Conservation (phyloP, 2,113 vertebrate species). For the Tachuris rubrigastra region DNA sequence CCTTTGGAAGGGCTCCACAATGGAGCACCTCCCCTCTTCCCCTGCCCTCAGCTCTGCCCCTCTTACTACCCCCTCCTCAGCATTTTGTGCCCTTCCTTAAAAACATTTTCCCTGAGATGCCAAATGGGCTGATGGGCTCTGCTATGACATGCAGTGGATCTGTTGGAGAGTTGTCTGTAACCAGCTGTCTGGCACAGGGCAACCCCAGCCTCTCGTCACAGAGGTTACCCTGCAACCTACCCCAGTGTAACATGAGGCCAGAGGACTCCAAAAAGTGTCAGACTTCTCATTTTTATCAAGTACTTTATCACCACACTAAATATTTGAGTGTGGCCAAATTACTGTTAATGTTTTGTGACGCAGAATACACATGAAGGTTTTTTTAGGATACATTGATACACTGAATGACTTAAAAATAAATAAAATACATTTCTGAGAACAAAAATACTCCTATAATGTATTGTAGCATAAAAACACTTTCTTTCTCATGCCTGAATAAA, state of each 20-base stretch:
- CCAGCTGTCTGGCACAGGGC: neutral
- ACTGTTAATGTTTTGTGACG: neutral
- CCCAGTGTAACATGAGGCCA: neutral
- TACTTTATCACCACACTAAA: neutral
- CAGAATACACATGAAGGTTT: neutral
- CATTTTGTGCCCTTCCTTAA: neutral
- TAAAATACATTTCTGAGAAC: neutral
- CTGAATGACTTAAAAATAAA: neutral
- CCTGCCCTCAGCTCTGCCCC: neutral
- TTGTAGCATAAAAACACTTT: neutral
- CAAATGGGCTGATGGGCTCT: neutral
- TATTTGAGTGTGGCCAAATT: neutral
- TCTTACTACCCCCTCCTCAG: neutral
- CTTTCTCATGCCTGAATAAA: neutral
- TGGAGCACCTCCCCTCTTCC: neutral
- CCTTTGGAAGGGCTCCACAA: neutral
- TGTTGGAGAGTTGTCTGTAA: neutral
- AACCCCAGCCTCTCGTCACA: neutral
- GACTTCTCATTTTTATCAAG: neutral
- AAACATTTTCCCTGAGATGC: neutral
- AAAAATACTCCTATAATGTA: neutral
- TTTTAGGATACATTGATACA: neutral
- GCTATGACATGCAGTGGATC: neutral
- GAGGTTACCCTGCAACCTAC: accelerated
- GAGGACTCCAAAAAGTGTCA: neutral